Conservation (phyloP, 2,797 vertebrate genomes). For the Girardinus metallicus region DNA sequence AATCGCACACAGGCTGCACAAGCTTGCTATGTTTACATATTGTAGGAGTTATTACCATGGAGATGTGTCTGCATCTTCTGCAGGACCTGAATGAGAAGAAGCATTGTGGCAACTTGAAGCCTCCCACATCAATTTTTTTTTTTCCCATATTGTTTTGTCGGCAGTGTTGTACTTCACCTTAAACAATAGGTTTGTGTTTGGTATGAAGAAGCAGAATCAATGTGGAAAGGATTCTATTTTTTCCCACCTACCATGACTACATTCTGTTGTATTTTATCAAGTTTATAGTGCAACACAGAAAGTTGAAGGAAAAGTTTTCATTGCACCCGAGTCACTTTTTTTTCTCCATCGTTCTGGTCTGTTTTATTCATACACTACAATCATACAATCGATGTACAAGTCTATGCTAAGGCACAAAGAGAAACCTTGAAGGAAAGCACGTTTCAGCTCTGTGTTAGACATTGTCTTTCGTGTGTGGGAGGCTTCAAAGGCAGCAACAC, state of each 20-base stretch:
- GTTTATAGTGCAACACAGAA: constrained; percentile 18
- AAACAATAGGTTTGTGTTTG: constrained; percentile 2
- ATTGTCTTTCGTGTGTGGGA: constrained; percentile 56
- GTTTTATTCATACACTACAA: not conserved
- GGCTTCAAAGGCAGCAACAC: constrained; percentile 52
- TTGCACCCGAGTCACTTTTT: not conserved
- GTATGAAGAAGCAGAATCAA: constrained; percentile 4
- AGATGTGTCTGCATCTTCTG: constrained; percentile 57
- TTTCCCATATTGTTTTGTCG: constrained; percentile 22
- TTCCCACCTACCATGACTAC: constrained; percentile 15
- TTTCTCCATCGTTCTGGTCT: not conserved
- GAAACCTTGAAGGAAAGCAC: constrained; percentile 10
- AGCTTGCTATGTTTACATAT: constrained; percentile 19
- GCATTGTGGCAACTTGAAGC: constrained; percentile 42
- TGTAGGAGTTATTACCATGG: constrained; percentile 60
- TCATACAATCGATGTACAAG: constrained; percentile 2
- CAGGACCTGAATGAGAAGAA: constrained; percentile 51
- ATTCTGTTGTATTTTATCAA: constrained; percentile 30
- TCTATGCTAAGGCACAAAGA: constrained; percentile 1
- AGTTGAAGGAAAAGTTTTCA: not conserved
- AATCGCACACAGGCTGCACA: constrained; percentile 21
- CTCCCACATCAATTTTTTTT: constrained; percentile 41
- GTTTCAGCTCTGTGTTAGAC: constrained; percentile 32
- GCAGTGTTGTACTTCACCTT: constrained; percentile 29
- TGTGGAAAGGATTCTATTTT: constrained; percentile 21